Evolutionary conservation across 2,888 invertebrate genomes (phyloP), one percentile per base, ranked within the genome.

Genomic region (Julus scanicus): DNA sequence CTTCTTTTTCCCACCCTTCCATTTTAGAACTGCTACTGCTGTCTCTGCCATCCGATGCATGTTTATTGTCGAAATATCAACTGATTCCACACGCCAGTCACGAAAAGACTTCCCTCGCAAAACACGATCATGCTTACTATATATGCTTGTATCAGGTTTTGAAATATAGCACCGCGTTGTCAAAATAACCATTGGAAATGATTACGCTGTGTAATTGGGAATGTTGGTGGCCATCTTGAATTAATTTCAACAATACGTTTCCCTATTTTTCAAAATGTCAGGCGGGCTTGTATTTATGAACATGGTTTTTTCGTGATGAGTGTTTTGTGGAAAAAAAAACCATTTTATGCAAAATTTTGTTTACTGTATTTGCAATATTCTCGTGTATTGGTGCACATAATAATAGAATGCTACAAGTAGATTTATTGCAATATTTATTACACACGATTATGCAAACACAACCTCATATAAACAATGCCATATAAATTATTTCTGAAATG

Each of bases 31-130:
- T 63, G 63, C 63, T 29, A 1, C 29, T 29, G n/a, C 29, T 71
- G 71, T 71, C 71, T 71, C 71, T 71, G 71, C 71, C 71, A 71
- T 11, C 71, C 71, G 71, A 71, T 29, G 71, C 71, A 71, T 71
- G 71, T 71, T 71, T 71, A 71, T 71, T 71, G 71, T 71, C 71
- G n/a, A 71, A 71, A 71, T 71, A 71, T 29, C 29, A 29, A 71
- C 11, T 29, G 29, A 4, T 29, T 71, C 29, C 20, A 29, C 71
- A 71, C 71, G 8, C 71, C 71, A 71, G 71, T 29, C 71, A 71
- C 71, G 71, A 71, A 71, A 11, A 20, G 71, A 5, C 57, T 57
- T 57, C 15, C 57, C 57, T 57, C 57, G 57, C 57, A 57, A 17
- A 17, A 57, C 17, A 57, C 13, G 57, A 57, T 11, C 29, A 29